Evolutionary conservation across 2,113 vertebrate genomes (phyloP).

Genomic region (Halichoerus grypus): DNA sequence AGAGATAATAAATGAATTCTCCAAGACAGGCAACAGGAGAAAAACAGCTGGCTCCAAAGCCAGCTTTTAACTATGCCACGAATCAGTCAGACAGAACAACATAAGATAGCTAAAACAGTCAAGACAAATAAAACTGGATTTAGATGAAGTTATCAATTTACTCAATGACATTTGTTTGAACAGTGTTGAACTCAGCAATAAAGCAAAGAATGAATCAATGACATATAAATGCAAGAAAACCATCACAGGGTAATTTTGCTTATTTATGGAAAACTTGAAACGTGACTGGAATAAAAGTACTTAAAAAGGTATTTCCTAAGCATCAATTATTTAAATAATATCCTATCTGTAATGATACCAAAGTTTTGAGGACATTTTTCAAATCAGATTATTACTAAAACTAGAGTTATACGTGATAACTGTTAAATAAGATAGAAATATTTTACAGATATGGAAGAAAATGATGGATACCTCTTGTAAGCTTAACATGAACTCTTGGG

Average conservation of each 20-base stretch:
- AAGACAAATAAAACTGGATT: slow-evolving; percentile 15
- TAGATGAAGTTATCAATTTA: background rate
- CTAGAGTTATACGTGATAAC: background rate
- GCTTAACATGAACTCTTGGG: background rate
- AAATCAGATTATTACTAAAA: background rate
- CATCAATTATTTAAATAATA: background rate
- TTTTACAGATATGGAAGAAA: background rate
- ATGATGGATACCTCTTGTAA: background rate
- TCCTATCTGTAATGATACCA: background rate
- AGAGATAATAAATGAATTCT: background rate
- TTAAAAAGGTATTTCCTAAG: background rate
- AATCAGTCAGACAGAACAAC: background rate
- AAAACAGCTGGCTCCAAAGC: background rate
- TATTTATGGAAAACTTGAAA: background rate
- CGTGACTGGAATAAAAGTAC: background rate
- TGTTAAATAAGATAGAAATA: background rate
- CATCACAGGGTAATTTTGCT: background rate
- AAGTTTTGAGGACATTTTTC: background rate
- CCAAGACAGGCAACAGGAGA: too few species aligned
- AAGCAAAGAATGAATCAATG: background rate
- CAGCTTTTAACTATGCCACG: background rate
- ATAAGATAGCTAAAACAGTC: background rate
- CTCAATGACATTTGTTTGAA: background rate
- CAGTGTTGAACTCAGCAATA: background rate
- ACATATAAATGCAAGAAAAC: slow-evolving; percentile 12